Conservation (phyloP, 92 coral and sea anemone species). For the Umimayanthus chanpuru region DNA sequence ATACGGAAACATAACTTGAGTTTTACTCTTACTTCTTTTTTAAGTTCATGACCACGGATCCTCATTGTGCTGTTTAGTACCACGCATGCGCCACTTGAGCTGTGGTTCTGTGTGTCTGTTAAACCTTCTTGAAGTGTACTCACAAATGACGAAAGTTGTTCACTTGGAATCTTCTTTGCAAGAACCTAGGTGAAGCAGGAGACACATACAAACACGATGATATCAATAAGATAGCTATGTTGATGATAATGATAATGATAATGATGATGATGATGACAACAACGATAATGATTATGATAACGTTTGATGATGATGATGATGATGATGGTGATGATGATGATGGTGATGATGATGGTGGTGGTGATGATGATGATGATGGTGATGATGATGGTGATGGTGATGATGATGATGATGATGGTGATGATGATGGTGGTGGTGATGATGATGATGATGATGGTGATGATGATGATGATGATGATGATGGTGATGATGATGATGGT, state of each 20-base stretch:
- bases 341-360: no score
- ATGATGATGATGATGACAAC: no score
- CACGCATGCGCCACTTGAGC: conserved; percentile 99
- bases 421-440: no score
- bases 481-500: no score
- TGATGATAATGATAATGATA: no score
- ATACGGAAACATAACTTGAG: not conserved
- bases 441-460: no score
- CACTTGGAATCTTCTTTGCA: conserved; percentile 85
- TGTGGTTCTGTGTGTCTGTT: conserved; percentile 85
- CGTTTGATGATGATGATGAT: not conserved
- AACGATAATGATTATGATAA: not conserved
- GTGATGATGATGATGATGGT: no score
- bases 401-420: no score
- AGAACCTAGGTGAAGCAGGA: conserved; percentile 65
- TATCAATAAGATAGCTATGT: not conserved
- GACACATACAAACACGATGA: not conserved
- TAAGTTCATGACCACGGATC: conserved; percentile 91
- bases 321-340: not conserved
- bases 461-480: no score
- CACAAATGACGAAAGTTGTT: conserved; percentile 71
- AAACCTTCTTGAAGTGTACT: conserved; percentile 89
- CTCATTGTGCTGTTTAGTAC: conserved; percentile 92
- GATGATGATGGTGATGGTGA: no score
- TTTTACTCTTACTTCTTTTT: conserved; percentile 79